Evolutionary conservation across 2,797 vertebrate species (phyloP), one percentile per base, ranked within the genome.

Genomic region (Oreochromis mossambicus): DNA sequence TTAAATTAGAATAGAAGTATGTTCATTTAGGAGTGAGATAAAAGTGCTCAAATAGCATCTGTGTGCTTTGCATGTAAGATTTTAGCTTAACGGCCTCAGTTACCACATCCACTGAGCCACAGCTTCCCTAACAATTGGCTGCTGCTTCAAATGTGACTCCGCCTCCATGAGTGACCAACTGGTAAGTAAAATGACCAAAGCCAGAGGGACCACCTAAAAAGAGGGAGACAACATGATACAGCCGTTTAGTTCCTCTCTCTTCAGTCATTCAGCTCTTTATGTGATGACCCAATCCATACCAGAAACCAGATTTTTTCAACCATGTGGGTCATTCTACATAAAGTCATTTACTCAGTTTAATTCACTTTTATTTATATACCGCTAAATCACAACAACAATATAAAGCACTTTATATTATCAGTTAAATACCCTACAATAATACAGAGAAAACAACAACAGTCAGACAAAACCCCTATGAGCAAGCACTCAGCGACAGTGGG

Each of bases 121-220:
- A 8, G 96, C 96, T 10, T 96, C 95, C 38, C 95, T 93, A 26
- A 97, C 68, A 3, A 96, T 91, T 61, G 92, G 83, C 14, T 95
- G 90, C 21, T 86, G 86, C 43, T 95, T 87, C 79, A 97, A 89
- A 75, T 77, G 90, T 26, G 84, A 86, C 83, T 88, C 86, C 2
- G 96, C 96, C 86, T 97, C 94, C 3, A 32, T 12, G 3, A 96
- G 76, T 0, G 95, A 91, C 83, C 95, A 95, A 19, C 85, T 85
- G 19, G 92, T 94, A 10, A 95, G 89, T 81, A 97, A 92, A 78
- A 94, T 95, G 84, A 97, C 89, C 87, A 97, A 83, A 19, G 96
- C 96, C 36, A 91, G 84, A 2, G 96, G 96, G 58, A 97, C 95
- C 56, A 96, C 95, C 97, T 97, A 63, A 43, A 79, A 13, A 77